Evolutionary conservation across 1,140 invertebrate genomes (phyloP).

Genomic region (Phymorhynchus buccinoides): DNA sequence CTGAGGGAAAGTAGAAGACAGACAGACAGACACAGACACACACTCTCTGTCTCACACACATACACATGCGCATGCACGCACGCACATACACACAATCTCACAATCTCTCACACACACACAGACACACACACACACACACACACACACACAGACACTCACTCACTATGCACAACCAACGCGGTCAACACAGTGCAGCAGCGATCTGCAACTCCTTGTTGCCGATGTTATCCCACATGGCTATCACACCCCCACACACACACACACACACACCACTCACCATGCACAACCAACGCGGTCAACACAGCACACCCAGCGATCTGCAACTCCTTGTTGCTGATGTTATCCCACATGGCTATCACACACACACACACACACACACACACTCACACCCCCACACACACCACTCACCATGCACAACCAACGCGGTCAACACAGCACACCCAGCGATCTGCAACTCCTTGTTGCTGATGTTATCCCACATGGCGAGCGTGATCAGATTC

Average conservation of each 20-base stretch:
- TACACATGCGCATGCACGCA: not conserved
- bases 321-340: no score
- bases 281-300: not conserved
- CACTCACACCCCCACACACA: not conserved
- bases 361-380: not conserved
- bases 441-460: constrained; percentile 63
- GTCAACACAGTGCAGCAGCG: no score
- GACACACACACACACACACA: not conserved
- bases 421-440: constrained; percentile 62
- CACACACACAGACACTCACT: not conserved
- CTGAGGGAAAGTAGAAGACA: no score
- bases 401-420: constrained; percentile 59
- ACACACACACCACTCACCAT: constrained; percentile 7
- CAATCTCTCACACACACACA: not conserved
- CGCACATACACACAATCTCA: not conserved
- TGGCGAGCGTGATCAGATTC: constrained; percentile 59
- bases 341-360: no score
- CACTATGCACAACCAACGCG: not conserved
- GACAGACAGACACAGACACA: not conserved
- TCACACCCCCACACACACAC: not conserved
- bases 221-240: not conserved
- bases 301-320: not conserved
- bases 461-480: constrained; percentile 62
- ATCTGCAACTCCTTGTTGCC: not conserved
- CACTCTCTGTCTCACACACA: not conserved